Evolutionary conservation across 2,797 vertebrate genomes (phyloP).

Genomic region (Setipinna tenuifilis): DNA sequence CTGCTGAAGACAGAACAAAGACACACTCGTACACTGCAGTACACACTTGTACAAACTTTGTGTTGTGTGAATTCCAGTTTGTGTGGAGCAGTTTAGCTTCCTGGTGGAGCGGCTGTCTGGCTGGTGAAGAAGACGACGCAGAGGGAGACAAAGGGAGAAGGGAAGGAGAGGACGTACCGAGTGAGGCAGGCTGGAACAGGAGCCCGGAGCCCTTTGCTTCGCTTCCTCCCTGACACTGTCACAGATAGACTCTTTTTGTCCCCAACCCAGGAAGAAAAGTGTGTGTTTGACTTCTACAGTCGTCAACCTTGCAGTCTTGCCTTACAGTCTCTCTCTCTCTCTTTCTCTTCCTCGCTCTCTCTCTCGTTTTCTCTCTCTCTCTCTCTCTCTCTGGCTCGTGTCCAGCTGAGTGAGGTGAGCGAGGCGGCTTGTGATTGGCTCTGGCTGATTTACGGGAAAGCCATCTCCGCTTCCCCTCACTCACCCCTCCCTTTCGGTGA

Average conservation of each 20-base stretch:
- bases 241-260: slow-evolving; percentile 13
- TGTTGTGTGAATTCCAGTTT: not conserved
- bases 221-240: not conserved
- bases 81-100: not conserved
- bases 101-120: not conserved
- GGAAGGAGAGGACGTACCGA: slow-evolving; percentile 59
- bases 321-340: slow-evolving; percentile 52
- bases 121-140: too few species aligned
- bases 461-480: slow-evolving; percentile 73
- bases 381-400: slow-evolving; percentile 57
- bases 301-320: slow-evolving; percentile 30
- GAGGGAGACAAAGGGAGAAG: slow-evolving; percentile 40
- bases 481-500: slow-evolving; percentile 50
- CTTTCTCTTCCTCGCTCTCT: slow-evolving; percentile 40
- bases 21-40: not conserved
- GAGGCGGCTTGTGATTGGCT: slow-evolving; percentile 64
- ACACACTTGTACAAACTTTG: slow-evolving; percentile 37
- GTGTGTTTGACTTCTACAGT: slow-evolving; percentile 4
- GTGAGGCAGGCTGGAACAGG: slow-evolving; percentile 48
- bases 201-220: not conserved
- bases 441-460: slow-evolving; percentile 79
- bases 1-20: not conserved
- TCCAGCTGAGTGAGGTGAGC: slow-evolving; percentile 47
- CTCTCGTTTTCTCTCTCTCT: slow-evolving; percentile 38
- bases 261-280: not conserved